Evolutionary conservation across 2,113 vertebrate species (phyloP).

Genomic region (Rhombomys opimus): DNA sequence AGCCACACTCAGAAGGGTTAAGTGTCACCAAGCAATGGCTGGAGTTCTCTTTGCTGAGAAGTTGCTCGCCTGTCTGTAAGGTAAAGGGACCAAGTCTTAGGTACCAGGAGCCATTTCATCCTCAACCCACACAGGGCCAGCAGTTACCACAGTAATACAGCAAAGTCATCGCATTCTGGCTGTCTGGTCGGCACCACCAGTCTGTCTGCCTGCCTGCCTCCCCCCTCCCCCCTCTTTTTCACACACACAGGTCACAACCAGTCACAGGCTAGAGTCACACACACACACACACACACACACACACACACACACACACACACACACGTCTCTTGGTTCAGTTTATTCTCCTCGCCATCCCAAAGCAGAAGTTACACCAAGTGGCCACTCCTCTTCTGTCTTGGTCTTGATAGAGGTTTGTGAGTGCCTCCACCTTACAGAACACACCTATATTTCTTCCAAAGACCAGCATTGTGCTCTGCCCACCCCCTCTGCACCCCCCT

Average conservation of each 20-base stretch:
- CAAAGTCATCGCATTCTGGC: background rate
- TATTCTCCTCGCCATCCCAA: background rate
- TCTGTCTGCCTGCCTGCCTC: too few species aligned
- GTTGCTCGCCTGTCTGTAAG: background rate
- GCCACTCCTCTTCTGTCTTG: background rate
- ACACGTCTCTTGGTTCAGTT: background rate
- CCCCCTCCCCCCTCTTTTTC: background rate
- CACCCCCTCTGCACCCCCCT: background rate
- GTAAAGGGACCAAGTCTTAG: background rate
- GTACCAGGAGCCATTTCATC: background rate
- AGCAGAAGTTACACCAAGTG: background rate
- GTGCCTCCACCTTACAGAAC: background rate
- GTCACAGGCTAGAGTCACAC: background rate
- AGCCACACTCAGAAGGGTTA: background rate
- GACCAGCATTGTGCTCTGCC: background rate
- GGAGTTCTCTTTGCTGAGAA: background rate
- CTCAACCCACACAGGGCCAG: background rate
- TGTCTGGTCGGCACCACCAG: background rate
- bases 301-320: fast-evolving
- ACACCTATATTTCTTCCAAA: background rate
- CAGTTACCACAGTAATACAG: background rate
- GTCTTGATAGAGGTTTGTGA: background rate
- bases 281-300: background rate
- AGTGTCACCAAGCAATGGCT: background rate
- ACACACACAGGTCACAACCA: background rate